Percentiles rank a stretch among this genome's conserved stretches.
Evolutionary conservation across 2,113 vertebrate species (phyloP).

Genomic region (Gallinago paraguaiae): DNA sequence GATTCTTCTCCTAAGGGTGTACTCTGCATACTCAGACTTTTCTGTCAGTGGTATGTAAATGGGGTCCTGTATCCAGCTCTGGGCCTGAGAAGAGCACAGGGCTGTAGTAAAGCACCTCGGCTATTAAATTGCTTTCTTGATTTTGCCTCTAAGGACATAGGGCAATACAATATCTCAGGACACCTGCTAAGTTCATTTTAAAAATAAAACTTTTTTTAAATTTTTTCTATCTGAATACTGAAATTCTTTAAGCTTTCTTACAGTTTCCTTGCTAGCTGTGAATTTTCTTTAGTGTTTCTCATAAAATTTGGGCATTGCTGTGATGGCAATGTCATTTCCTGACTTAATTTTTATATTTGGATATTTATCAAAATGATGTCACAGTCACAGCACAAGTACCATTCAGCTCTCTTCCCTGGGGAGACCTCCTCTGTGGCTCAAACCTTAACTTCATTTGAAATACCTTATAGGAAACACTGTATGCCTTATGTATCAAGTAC

Average conservation of each 20-base stretch:
- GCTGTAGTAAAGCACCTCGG: not conserved
- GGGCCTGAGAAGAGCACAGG: not conserved
- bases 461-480: not conserved
- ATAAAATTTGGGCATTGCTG: not conserved
- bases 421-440: not conserved
- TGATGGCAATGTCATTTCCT: not conserved
- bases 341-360: not conserved
- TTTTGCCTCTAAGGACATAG: not conserved
- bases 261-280: not conserved
- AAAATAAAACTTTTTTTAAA: not conserved
- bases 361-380: not conserved
- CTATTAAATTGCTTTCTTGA: not conserved
- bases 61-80: not conserved
- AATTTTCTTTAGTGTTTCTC: not conserved
- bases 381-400: no score
- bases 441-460: not conserved
- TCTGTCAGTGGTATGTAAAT: rapidly evolving
- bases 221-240: not conserved
- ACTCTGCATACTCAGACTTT: not conserved
- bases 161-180: not conserved
- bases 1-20: not conserved
- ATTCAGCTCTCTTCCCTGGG: not conserved
- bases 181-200: rapidly evolving
- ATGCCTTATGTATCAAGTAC: rapidly evolving
- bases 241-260: not conserved